A percentile compares a stretch with the other conserved stretches of the same genome.
Evolutionary conservation across 2,888 invertebrate genomes (phyloP).

Genomic region (Caenorhabditis sp.): DNA sequence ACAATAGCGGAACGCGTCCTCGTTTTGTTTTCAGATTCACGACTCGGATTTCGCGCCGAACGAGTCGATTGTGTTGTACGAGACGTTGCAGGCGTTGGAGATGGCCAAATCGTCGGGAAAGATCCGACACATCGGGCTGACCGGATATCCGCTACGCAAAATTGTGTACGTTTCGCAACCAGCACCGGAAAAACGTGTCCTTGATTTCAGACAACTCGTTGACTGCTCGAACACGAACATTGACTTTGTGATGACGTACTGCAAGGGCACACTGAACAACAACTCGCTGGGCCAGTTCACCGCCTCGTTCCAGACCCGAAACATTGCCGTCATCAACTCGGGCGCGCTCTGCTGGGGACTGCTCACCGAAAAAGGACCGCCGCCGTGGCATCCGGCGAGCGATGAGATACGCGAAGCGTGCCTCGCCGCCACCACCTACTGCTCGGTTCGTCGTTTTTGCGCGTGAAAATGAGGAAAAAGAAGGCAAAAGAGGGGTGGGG

Average conservation of each 20-base stretch:
- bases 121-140: slow-evolving; percentile 88
- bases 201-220: slow-evolving; percentile 64
- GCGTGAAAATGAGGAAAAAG: background rate
- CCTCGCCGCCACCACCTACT: slow-evolving; percentile 62
- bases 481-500: too few relatives aligned
- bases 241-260: slow-evolving; percentile 86
- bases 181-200: background rate
- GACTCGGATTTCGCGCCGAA: slow-evolving; percentile 90
- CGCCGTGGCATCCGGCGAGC: slow-evolving; percentile 89
- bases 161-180: slow-evolving; percentile 83
- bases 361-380: slow-evolving; percentile 85
- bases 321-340: slow-evolving; percentile 89
- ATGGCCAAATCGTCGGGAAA: slow-evolving; percentile 85
- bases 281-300: slow-evolving; percentile 86
- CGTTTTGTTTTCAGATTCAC: slow-evolving; percentile 90
- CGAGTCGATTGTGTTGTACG: slow-evolving; percentile 86
- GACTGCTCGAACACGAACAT: slow-evolving; percentile 83
- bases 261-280: slow-evolving; percentile 88
- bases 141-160: slow-evolving; percentile 87
- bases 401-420: slow-evolving; percentile 81
- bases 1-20: too few relatives aligned
- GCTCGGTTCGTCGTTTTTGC: slow-evolving; percentile 32
- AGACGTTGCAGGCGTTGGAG: slow-evolving; percentile 87
- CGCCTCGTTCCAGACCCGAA: slow-evolving; percentile 85
- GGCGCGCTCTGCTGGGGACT: slow-evolving; percentile 89